Conservation (phyloP, 2,888 invertebrate genomes). For the Eubasilissa splendida region DNA sequence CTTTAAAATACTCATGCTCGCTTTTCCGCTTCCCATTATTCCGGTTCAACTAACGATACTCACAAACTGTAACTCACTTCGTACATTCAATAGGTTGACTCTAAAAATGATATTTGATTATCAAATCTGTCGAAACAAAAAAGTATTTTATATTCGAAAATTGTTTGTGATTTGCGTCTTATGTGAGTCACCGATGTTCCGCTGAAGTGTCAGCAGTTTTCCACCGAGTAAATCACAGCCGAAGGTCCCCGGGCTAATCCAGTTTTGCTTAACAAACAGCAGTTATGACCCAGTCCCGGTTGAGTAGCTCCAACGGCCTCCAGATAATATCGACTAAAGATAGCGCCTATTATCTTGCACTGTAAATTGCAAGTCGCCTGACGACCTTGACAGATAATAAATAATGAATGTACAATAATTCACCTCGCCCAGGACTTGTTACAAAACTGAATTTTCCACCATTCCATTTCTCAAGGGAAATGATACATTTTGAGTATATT, state of each 20-base stretch:
- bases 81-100: too few species aligned
- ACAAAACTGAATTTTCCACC: too few species aligned
- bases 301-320: conserved; percentile 1
- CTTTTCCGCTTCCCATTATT: conserved; percentile 72
- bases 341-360: conserved; percentile 36
- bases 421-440: too few species aligned
- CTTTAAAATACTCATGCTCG: conserved; percentile 67
- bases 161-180: too few species aligned
- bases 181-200: too few species aligned
- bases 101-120: too few species aligned
- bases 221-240: not conserved
- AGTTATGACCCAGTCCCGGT: conserved; percentile 21
- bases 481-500: too few species aligned
- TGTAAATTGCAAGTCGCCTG: conserved; percentile 28
- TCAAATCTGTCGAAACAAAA: too few species aligned
- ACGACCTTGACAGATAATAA: conserved; percentile 35
- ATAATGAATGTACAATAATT: not conserved
- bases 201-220: too few species aligned
- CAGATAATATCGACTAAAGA: conserved; percentile 25
- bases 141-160: too few species aligned
- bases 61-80: too few species aligned
- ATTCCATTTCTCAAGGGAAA: too few species aligned
- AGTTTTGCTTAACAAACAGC: not conserved
- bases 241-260: not conserved
- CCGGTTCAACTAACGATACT: not conserved